Evolutionary conservation across 2,113 vertebrate genomes (phyloP).

Genomic region (Tauraco erythrolophus): DNA sequence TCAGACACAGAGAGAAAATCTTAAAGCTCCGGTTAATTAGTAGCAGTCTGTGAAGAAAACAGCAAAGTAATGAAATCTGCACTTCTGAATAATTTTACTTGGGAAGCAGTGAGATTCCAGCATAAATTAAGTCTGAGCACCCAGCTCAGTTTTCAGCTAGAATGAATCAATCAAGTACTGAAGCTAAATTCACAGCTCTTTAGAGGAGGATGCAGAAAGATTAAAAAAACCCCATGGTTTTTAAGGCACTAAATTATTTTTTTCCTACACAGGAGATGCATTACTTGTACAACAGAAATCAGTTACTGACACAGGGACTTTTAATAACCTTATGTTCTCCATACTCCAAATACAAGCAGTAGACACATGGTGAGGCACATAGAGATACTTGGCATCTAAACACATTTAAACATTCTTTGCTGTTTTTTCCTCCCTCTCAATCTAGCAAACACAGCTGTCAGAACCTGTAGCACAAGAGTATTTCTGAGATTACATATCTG

Average conservation of each 20-base stretch:
- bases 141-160: slow-evolving; percentile 3
- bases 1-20: slow-evolving; percentile 43
- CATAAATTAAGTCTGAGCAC: slow-evolving; percentile 56
- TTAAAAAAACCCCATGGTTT: neutral
- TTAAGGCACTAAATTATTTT: neutral
- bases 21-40: slow-evolving; percentile 54
- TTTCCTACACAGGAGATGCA: neutral
- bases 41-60: slow-evolving; percentile 40
- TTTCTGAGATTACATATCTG: neutral
- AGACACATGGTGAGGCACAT: neutral
- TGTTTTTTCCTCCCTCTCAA: fast-evolving
- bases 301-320: neutral
- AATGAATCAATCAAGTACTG: neutral
- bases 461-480: neutral
- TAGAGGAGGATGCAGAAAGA: neutral
- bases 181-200: neutral
- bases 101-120: slow-evolving; percentile 25
- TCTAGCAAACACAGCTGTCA: no score
- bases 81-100: slow-evolving; percentile 44
- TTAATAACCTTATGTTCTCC: neutral
- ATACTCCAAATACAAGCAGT: neutral
- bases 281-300: neutral
- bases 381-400: neutral
- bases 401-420: neutral
- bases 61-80: slow-evolving; percentile 55